Evolutionary conservation across 2,888 invertebrate genomes (phyloP).

Genomic region (Synanthedon tipuliformis): DNA sequence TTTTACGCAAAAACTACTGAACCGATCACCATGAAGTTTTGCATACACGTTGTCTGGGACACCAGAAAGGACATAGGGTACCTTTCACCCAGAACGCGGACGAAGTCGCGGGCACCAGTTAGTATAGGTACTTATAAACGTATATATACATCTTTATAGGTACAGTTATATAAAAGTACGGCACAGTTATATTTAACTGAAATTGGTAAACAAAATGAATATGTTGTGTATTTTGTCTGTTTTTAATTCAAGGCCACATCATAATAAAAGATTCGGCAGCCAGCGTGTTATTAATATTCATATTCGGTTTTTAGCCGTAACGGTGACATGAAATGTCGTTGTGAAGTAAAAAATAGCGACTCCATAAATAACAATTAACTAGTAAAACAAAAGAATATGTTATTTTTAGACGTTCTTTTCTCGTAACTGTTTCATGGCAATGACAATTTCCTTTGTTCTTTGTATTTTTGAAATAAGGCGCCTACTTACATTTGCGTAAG

Average conservation of each 20-base stretch:
- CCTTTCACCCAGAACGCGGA: too few species aligned
- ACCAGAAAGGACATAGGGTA: too few species aligned
- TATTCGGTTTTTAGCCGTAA: slow-evolving; percentile 51
- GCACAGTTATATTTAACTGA: too few species aligned
- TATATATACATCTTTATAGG: too few species aligned
- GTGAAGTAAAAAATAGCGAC: slow-evolving; percentile 51
- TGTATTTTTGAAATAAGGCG: background rate
- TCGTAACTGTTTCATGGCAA: background rate
- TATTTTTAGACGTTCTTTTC: slow-evolving; percentile 25
- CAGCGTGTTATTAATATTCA: slow-evolving; percentile 40
- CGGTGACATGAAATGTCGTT: slow-evolving; percentile 58
- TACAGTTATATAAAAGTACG: too few species aligned
- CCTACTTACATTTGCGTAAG: too few species aligned
- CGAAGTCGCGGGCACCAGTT: too few species aligned
- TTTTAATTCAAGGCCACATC: background rate
- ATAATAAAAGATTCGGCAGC: slow-evolving; percentile 7
- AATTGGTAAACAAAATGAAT: too few species aligned
- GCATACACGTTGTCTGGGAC: too few species aligned
- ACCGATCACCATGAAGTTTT: too few species aligned
- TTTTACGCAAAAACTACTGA: too few species aligned
- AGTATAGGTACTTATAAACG: too few species aligned
- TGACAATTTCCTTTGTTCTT: background rate
- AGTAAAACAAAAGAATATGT: slow-evolving; percentile 46
- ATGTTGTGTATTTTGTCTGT: background rate
- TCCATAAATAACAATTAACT: slow-evolving; percentile 44